Evolutionary conservation across 37 sponge, comb jelly and placozoan species (phyloP).

Genomic region (Ianthella basta): DNA sequence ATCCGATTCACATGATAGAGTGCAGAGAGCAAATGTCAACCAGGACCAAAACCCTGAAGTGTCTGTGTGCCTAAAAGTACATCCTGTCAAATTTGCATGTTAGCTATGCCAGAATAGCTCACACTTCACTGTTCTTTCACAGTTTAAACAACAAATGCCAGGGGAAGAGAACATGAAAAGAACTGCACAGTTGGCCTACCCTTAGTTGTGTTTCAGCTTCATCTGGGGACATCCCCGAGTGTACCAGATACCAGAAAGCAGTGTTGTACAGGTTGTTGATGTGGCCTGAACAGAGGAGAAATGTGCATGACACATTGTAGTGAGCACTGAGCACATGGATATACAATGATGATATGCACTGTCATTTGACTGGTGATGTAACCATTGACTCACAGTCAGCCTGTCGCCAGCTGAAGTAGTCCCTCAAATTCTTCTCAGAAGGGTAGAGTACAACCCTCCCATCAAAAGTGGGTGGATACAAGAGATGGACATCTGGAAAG

Average conservation of each 20-base stretch:
- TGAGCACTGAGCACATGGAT: too few relatives aligned
- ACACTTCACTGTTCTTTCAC: neutral
- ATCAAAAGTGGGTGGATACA: constrained; percentile 97
- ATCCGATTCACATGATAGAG: too few relatives aligned
- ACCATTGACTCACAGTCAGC: constrained; percentile 78
- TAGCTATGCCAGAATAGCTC: too few relatives aligned
- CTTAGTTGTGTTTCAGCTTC: constrained; percentile 73
- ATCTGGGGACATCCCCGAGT: constrained; percentile 60
- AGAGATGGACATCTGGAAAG: constrained; percentile 65
- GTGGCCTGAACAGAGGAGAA: constrained; percentile 59
- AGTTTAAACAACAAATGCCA: neutral
- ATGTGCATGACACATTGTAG: neutral
- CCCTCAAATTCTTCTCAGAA: constrained; percentile 66
- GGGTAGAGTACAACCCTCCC: constrained; percentile 94
- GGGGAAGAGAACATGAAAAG: neutral
- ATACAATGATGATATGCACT: too few relatives aligned
- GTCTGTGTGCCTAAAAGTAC: too few relatives aligned
- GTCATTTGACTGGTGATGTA: neutral
- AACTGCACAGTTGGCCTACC: constrained; percentile 40
- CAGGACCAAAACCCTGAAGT: too few relatives aligned
- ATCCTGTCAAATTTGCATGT: too few relatives aligned
- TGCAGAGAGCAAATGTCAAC: too few relatives aligned
- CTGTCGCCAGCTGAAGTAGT: constrained; percentile 98
- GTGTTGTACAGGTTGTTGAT: constrained; percentile 99
- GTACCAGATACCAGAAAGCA: constrained; percentile 92